phyloP scores from a whole-genome alignment of 92 coral and sea anemone species.

The Hydrozoanthus gracilis region DNA sequence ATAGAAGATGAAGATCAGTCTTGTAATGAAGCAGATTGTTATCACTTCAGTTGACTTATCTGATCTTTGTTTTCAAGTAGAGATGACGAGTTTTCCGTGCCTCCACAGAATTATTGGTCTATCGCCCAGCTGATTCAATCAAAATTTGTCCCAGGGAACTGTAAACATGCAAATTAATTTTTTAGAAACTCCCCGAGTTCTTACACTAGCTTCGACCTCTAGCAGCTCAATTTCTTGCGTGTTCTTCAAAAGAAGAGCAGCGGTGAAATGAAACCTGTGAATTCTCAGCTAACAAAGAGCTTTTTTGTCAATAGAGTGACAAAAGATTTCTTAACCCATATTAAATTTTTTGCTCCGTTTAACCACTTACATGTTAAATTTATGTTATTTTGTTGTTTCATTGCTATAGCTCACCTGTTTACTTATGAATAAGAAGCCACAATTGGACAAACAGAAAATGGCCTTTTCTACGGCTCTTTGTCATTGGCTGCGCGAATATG shows the following conservation, averaged over 20 bases:
- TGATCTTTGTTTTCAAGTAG: background rate
- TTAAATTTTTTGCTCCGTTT: constrained; percentile 57
- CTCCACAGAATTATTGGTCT: background rate
- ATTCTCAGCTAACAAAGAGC: constrained; percentile 33
- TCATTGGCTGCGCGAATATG: constrained; percentile 70
- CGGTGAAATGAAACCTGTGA: constrained; percentile 13
- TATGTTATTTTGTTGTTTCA: constrained; percentile 62
- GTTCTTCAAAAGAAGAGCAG: constrained; percentile 30
- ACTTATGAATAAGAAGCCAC: constrained; percentile 48
- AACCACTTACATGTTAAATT: constrained; percentile 81
- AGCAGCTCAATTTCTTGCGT: constrained; percentile 12
- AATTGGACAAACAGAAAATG: constrained; percentile 82
- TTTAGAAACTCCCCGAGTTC: background rate
- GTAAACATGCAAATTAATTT: constrained; percentile 16
- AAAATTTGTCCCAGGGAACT: constrained; percentile 30
- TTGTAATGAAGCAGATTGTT: background rate
- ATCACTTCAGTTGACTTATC: background rate
- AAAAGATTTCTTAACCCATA: constrained; percentile 80
- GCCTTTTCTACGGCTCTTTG: constrained; percentile 47
- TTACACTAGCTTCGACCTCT: background rate
- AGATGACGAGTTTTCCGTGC: background rate
- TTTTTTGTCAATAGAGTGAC: constrained; percentile 72
- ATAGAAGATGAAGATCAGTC: background rate
- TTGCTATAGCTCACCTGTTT: constrained; percentile 85
- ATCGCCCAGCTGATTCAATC: background rate